Conservation (phyloP, 2,888 invertebrate species). For the Melinaea marsaeus region DNA sequence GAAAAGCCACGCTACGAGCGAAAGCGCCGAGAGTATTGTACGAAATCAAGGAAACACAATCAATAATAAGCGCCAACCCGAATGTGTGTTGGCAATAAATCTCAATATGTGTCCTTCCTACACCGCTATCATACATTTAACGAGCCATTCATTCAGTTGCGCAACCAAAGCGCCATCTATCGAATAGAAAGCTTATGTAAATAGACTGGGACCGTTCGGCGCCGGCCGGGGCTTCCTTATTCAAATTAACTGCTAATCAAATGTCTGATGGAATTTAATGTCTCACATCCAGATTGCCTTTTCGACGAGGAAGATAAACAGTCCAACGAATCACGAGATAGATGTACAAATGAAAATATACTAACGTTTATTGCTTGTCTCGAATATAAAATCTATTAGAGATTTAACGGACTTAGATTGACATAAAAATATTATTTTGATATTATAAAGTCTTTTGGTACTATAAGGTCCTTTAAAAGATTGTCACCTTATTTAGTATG, state of each 20-base stretch:
- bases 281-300: constrained; percentile 8
- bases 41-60: neutral
- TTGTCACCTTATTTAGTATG: neutral
- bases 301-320: neutral
- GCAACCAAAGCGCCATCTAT: constrained; percentile 57
- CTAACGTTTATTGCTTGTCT: too few relatives aligned
- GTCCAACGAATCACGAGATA: too few relatives aligned
- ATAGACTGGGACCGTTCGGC: constrained; percentile 48
- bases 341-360: too few relatives aligned
- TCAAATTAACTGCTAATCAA: constrained; percentile 43
- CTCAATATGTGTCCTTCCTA: constrained; percentile 24
- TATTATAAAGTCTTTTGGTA: too few relatives aligned
- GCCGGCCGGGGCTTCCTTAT: constrained; percentile 52
- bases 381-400: too few relatives aligned
- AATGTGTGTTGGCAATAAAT: constrained; percentile 20
- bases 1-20: too few relatives aligned
- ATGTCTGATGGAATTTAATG: constrained; percentile 20
- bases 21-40: neutral
- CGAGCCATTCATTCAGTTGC: constrained; percentile 41
- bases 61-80: neutral
- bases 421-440: too few relatives aligned
- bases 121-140: constrained; percentile 28
- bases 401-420: too few relatives aligned
- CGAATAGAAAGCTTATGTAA: constrained; percentile 68
- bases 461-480: too few relatives aligned